Base-by-base conservation (phyloP, 2,113 vertebrate species). In the Lagopus muta region DNA sequence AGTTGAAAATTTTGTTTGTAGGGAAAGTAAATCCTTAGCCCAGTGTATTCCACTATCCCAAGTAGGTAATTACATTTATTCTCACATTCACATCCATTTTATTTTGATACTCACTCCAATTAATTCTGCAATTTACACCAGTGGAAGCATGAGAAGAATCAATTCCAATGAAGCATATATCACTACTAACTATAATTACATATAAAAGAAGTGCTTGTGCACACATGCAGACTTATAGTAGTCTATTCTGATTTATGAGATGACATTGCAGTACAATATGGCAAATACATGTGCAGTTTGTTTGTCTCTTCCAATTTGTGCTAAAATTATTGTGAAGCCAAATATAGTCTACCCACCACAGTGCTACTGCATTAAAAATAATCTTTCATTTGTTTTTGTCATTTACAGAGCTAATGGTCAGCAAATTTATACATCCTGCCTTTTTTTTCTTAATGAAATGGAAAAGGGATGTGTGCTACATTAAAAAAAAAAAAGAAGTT, bases 381-480 rank as follows among this genome's bases (percentile, higher is more conserved):
- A 89, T 88, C 80, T 94, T 95, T 88, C 94, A 93, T 96, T 97
- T 96, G 93, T 93, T 88, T 96, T 95, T 96, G 90, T 91, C 96
- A 96, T 97, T 98, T 98, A 95, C 55, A 90, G 90, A 97, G 96
- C 70, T 96, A 98, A 97, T 95, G 95, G 96, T 97, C 96, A 98
- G 97, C 97, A 97, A 94, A 97, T 96, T 87, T 97, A 87, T 96
- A 93, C 92, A 97, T 96, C 94, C 96, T 97, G 93, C 89, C 85
- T 97, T 47, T 85, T 96, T 94, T 80, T 61, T 86, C 93, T 93
- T 98, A 98, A 98, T 98, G 95, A 98, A 98, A 98, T 97, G 96
- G 95, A 96, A 97, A 97, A 95, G 85, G 97, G 90, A 97, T 97
- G 92, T 97, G 96, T 95, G 92, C 94, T 96, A 96, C 92, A 96